Conservation (phyloP, 2,113 vertebrate genomes). For the Pseudopodoces humilis region DNA sequence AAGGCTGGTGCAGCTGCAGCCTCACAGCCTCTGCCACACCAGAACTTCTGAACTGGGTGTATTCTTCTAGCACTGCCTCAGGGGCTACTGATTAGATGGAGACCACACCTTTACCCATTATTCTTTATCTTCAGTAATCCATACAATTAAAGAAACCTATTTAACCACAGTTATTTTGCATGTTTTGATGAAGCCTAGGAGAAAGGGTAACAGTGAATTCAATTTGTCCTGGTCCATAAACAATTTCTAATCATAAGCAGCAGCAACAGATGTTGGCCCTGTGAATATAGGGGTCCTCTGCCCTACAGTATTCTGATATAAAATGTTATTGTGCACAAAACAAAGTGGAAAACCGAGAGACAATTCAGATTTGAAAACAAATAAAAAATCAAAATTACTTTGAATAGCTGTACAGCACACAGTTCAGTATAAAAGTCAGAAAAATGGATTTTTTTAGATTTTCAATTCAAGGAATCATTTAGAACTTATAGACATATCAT, state of each 20-base stretch:
- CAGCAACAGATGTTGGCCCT: not conserved
- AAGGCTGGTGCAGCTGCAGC: not conserved
- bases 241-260: not conserved
- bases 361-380: not conserved
- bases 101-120: not conserved
- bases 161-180: not conserved
- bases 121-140: not conserved
- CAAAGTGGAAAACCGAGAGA: not conserved
- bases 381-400: not conserved
- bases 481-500: not conserved
- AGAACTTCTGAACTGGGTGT: not conserved
- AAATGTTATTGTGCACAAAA: not conserved
- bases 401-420: not conserved
- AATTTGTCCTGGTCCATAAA: not conserved
- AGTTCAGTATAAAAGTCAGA: not conserved
- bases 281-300: rapidly evolving
- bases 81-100: not conserved
- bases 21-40: not conserved
- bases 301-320: not conserved
- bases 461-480: not conserved
- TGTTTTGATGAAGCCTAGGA: not conserved
- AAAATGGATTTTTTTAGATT: not conserved
- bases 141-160: not conserved
- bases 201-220: not conserved
- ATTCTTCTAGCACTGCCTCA: not conserved